Base-by-base conservation (phyloP, 37 sponge, comb jelly and placozoan species). In the Halichondria panicea region DNA sequence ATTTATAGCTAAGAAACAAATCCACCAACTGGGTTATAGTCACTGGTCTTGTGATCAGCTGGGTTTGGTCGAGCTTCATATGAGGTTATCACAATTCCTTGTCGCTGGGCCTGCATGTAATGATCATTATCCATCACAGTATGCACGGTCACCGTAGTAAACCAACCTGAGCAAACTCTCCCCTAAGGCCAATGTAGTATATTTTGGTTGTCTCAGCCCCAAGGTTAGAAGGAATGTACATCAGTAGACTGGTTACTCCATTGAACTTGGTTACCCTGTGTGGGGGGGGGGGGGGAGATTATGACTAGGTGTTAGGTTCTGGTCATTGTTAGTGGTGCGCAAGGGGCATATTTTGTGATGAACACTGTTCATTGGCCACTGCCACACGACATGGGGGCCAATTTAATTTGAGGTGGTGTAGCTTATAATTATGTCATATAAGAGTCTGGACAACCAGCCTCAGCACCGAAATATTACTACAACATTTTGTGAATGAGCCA, bases 141-240 rank as follows among this genome's bases (percentile, higher is more conserved):
- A 7, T 4, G 35, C 5, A 63, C 34, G 19, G 35, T 33, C 21
- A 63, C 34, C 25, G 25, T 4, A 5, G 21, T 15, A 15, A 63
- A 33, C 35, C 64, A 4, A 97, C 98, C 92, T 91, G 71, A 43
- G 84, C 65, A 68, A 88, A 94, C 13, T 97, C 98, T 31, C 98
- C 98, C 32, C 73, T 45, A 21, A 97, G 66, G 43, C 98, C 98
- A 53, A 97, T 97, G 83, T 97, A 94, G 77, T 88, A 97, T 12
- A 97, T 81, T 48, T 52, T 82, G 7, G 98, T 91, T 13, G 74
- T 92, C 3, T 94, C 94, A 39, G 76, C 98, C 43, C 98, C 98
- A 79, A 72, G 91, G 77, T 97, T 97, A 33, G 65, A 48, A n/a
- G 89, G 68, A 62, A 97, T 91, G 70, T 86, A 82, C 48, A 94